Conservation (phyloP, 2,888 invertebrate genomes). For the Epistrophe grossulariae region DNA sequence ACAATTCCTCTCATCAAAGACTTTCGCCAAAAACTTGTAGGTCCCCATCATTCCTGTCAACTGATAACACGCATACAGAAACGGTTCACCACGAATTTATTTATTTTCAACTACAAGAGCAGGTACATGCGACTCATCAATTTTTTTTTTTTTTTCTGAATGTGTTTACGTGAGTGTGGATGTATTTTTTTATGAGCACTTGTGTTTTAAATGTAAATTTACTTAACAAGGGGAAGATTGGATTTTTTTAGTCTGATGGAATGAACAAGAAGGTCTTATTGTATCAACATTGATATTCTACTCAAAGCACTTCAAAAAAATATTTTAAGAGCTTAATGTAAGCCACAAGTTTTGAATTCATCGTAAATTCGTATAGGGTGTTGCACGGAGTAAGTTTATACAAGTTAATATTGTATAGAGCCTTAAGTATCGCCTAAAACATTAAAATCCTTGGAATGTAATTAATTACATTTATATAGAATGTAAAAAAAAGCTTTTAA, state of each 20-base stretch:
- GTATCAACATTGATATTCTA: not conserved
- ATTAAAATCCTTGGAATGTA: too few relatives aligned
- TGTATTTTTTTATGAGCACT: not conserved
- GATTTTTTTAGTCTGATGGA: not conserved
- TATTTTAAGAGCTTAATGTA: not conserved
- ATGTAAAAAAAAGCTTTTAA: too few relatives aligned
- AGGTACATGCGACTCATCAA: not conserved
- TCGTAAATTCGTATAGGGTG: not conserved
- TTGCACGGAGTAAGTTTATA: not conserved
- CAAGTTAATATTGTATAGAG: too few relatives aligned
- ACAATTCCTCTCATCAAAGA: too few relatives aligned
- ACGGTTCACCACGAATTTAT: too few relatives aligned
- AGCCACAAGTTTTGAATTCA: not conserved
- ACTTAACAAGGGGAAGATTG: not conserved
- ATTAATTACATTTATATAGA: too few relatives aligned
- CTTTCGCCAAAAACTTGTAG: too few relatives aligned
- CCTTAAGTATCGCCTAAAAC: too few relatives aligned
- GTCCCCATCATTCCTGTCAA: too few relatives aligned
- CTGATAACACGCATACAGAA: too few relatives aligned
- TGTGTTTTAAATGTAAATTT: constrained; percentile 2
- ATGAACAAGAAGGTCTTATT: not conserved
- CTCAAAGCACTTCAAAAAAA: not conserved
- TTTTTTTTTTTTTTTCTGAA: not conserved
- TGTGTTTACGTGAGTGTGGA: not conserved
- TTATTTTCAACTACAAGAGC: not conserved